Evolutionary conservation across 1,140 invertebrate genomes (phyloP), one percentile per base, ranked within the genome.

Genomic region (Drosophila micromelanica): DNA sequence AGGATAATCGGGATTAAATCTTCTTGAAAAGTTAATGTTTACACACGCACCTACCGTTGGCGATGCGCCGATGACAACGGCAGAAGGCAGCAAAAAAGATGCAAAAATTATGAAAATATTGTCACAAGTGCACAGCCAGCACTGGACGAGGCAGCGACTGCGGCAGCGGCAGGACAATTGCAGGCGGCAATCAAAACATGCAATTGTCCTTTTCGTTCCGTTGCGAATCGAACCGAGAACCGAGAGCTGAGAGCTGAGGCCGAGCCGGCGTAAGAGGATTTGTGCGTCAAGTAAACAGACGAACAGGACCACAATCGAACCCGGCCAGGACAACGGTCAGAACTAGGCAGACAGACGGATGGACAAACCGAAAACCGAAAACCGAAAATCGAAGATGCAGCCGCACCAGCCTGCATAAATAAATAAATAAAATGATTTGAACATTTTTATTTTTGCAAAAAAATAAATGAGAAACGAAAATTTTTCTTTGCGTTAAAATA

Each of bases 31-130:
- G 84, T 89, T 89, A 89, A 89, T 89, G 84, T 89, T 89, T 89
- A 89, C 84, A 89, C 84, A 89, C 84, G 84, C 84, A 89, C 84
- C 84, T 89, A 89, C 84, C 84, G 84, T 80, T 84, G 84, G 79
- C 84, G 61, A 72, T 72, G 67, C 67, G 72, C 59, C 73, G 68
- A 71, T 75, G 73, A 56, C 59, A 45, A 57, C 45, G 55, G 57
- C 67, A 64, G 35, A 56, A 15, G 43, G 57, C 63, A 45, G 32
- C 43, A 67, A 81, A 75, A 89, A 89, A 84, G 63, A 89, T 89
- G 84, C 84, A 89, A 89, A 89, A 89, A 89, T 89, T 89, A 89
- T 89, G 84, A 89, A 89, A 89, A 89, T 89, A 89, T 89, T 89
- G 84, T 89, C 84, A 89, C 84, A 89, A 89, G 84, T 89, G 84